Base-by-base conservation (phyloP, 53 echinoderm and acorn worm genomes). In the Actinopyga echinites region DNA sequence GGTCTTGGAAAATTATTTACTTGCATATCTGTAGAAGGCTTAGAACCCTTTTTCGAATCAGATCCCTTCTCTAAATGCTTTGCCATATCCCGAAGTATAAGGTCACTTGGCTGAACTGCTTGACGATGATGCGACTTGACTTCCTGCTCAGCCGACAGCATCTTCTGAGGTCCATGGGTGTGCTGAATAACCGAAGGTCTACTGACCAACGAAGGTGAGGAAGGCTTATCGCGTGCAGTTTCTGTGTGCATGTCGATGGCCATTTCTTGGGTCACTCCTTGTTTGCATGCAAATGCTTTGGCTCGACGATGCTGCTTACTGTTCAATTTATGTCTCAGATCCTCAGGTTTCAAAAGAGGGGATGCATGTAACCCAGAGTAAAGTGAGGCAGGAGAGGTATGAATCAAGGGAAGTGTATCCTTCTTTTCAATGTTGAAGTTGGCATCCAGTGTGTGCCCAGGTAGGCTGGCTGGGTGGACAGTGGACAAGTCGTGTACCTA, bases 181-280 rank as follows among this genome's bases (percentile, higher is more conserved):
- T 96, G 94, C 58, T 96, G 93, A 56, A 96, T 96, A 30, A 96
- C 97, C 2, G 97, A 96, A 4, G 97, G 94, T 69, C 97, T 85
- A 26, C 68, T 65, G 19, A 45, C 69, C 54, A 55, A 20, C 9
- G 44, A 21, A 26, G 38, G 71, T 4, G 49, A 56, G n/a, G 74
- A 31, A 32, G 77, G 29, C 25, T 53, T 55, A 53, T 29, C 54
- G 5, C 21, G 52, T 13, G 30, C 54, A 1, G 4, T 77, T 32
- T 77, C 56, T 30, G 56, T 5, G 5, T 54, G 11, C 30, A 77
- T 29, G 19, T 77, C 77, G 29, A 31, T 55, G 31, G 29, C 56
- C 26, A 29, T 19, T 54, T 30, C 56, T 6, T 54, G 77, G 25
- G 49, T 43, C 8, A 73, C 26, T 6, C 15, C 43, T 44, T 74